Base-by-base conservation (phyloP, 1,140 invertebrate genomes). In the Pseudomyrmex cubaensis region DNA sequence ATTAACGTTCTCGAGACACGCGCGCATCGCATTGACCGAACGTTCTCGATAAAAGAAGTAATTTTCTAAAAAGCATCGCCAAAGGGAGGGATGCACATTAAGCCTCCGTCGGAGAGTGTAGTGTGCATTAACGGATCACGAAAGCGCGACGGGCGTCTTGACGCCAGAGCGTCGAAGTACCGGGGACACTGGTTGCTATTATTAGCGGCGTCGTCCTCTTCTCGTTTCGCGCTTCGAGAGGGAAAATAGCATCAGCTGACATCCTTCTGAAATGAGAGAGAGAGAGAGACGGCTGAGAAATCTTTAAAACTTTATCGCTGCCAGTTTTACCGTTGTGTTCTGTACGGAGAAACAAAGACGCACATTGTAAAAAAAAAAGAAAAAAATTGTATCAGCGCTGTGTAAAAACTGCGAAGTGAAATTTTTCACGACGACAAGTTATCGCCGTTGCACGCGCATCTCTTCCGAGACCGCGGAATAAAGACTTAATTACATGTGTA, bases 151-250 rank as follows among this genome's bases (percentile, higher is more conserved):
- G 54, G 57, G 75, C 83, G 76, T 63, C 72, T 5, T 75, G 77
- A 89, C 75, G 77, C 73, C 75, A 54, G 46, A 62, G 66, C 66
- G 86, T 85, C 87, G 86, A 74, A 83, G 59, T 70, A 78, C 86
- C 77, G 75, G 50, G 87, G 76, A 78, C 77, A 82, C 54, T 87
- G 48, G 22, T 52, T 69, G 48, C 63, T 89, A 89, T 89, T 85
- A 88, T 89, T 89, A 88, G 87, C 82, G 15, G 61, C 78, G 78
- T 89, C 87, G 78, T 86, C 74, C 82, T 89, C 87, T 85, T 76
- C 80, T 88, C 76, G 72, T 89, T 76, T 70, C 74, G 78, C 59
- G 83, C 78, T 82, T 86, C 75, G 83, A 77, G 77, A 9, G 66
- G 48, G 44, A 88, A 84, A 85, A 80, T 87, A 72, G 73, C 78